A percentile compares a stretch with the other conserved stretches of the same genome.
Evolutionary conservation across 2,888 invertebrate species (phyloP).

Genomic region (Sericinus montela): DNA sequence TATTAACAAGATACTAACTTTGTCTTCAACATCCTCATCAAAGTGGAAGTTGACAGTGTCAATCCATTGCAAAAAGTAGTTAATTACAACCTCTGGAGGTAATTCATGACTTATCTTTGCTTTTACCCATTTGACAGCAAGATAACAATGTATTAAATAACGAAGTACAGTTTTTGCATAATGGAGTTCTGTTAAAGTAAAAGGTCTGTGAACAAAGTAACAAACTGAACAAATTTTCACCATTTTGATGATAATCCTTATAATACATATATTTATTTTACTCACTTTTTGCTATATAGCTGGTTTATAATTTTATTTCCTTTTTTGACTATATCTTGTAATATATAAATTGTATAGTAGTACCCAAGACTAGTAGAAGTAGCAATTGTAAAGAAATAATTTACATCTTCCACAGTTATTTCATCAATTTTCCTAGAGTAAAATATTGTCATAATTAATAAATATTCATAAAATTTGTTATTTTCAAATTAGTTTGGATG

Average conservation of each 20-base stretch:
- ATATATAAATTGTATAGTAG: constrained; percentile 43
- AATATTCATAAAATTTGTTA: no score
- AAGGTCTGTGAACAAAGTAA: constrained; percentile 39
- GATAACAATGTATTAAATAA: constrained; percentile 44
- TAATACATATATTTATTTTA: constrained; percentile 4
- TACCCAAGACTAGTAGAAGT: constrained; percentile 35
- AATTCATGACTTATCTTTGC: constrained; percentile 30
- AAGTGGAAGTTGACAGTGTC: constrained; percentile 41
- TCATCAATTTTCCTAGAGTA: constrained; percentile 31
- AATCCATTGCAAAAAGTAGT: constrained; percentile 57
- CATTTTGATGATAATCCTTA: not conserved
- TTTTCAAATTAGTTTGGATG: no score
- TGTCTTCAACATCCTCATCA: constrained; percentile 36
- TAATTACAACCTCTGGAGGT: constrained; percentile 44
- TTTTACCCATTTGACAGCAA: constrained; percentile 50
- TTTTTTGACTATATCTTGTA: constrained; percentile 43
- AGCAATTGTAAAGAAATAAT: constrained; percentile 38
- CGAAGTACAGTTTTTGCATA: constrained; percentile 48
- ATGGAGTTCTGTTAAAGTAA: constrained; percentile 49
- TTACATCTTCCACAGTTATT: constrained; percentile 37
- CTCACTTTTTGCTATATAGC: constrained; percentile 35
- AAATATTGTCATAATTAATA: no score
- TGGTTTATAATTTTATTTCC: constrained; percentile 29
- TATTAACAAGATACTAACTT: no score
- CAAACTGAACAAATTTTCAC: not conserved